These are phyloP conservation scores for Palaemon carinicauda DNA, from an alignment of 1,140 invertebrate species.

Conservation along the genomic window DNA sequence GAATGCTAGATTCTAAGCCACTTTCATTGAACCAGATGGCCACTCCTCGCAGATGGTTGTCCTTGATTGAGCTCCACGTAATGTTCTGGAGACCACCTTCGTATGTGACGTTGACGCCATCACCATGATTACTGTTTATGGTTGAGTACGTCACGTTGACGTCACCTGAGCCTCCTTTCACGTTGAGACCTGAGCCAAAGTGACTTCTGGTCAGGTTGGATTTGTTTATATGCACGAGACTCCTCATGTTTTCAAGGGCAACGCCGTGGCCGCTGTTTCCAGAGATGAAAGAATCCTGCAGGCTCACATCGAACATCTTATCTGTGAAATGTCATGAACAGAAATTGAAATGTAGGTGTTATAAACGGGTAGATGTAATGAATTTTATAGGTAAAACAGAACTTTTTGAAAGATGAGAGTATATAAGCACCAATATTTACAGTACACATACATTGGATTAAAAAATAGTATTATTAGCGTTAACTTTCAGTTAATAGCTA, in stretches of 20 bases:
- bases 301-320: constrained; percentile 87
- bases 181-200: constrained; percentile 86
- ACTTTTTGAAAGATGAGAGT: background rate
- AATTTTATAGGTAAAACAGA: background rate
- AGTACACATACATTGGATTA: too few relatives aligned
- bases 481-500: too few relatives aligned
- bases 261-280: constrained; percentile 94
- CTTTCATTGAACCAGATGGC: constrained; percentile 86
- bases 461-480: too few relatives aligned
- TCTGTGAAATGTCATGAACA: constrained; percentile 65
- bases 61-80: constrained; percentile 76
- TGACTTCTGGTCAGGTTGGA: constrained; percentile 86
- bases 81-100: constrained; percentile 90
- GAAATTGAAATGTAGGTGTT: constrained; percentile 22
- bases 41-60: constrained; percentile 83
- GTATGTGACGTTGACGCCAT: constrained; percentile 76
- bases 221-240: constrained; percentile 80
- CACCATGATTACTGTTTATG: constrained; percentile 87
- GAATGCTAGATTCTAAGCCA: constrained; percentile 73
- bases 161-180: constrained; percentile 86
- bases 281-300: constrained; percentile 83
- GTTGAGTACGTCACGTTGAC: constrained; percentile 90
- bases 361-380: background rate
- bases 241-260: constrained; percentile 83
- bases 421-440: too few relatives aligned